These are phyloP conservation scores for Chironomus tepperi DNA, from an alignment of 1,140 invertebrate genomes.

Conservation along the genomic window DNA sequence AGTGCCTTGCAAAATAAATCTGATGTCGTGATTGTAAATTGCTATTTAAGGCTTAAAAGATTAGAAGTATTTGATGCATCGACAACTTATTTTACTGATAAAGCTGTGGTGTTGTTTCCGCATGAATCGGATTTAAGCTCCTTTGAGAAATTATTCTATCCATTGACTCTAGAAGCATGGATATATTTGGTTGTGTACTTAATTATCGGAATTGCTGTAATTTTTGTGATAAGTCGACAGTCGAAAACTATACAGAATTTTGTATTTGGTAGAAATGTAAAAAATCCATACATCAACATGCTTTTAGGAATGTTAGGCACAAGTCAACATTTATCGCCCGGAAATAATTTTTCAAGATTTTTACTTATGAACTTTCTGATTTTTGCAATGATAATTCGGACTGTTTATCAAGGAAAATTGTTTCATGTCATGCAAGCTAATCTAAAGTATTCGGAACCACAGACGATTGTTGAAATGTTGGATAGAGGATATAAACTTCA, in stretches of 20 bases:
- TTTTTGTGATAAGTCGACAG: neutral
- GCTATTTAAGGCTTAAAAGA: neutral
- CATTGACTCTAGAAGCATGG: neutral
- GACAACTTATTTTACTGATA: neutral
- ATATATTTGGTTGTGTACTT: neutral
- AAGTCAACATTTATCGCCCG: neutral
- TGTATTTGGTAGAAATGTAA: neutral
- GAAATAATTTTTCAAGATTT: slow-evolving; percentile 1
- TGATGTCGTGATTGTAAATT: neutral
- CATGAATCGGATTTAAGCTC: neutral
- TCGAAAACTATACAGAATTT: neutral
- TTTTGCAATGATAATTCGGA: neutral
- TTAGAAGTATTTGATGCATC: slow-evolving; percentile 5
- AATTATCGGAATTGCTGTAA: neutral
- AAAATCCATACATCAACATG: neutral
- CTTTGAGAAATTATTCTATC: neutral
- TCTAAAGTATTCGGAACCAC: neutral
- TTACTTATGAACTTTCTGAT: neutral
- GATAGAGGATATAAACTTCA: neutral
- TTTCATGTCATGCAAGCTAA: neutral
- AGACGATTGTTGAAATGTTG: neutral
- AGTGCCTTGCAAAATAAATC: neutral
- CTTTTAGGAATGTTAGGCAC: neutral
- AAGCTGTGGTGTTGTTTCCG: neutral
- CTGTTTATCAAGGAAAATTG: neutral